These are phyloP conservation scores for Melanotaenia parkinsoni DNA, from an alignment of 2,797 vertebrate genomes.

Conservation along the genomic window DNA sequence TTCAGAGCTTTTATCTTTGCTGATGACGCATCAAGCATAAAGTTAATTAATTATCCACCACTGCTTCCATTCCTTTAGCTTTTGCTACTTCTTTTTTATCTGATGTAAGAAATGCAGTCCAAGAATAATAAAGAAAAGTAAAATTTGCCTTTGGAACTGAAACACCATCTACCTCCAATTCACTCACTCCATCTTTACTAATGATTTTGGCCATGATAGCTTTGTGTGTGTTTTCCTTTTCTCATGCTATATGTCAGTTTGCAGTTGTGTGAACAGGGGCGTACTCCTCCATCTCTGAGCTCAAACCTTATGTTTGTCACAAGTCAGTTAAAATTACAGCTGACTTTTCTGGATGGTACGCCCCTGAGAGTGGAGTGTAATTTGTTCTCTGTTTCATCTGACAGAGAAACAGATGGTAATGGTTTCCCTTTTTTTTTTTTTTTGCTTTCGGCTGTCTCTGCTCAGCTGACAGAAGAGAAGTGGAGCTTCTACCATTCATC, in stretches of 20 bases:
- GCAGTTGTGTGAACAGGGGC: slow-evolving; percentile 21
- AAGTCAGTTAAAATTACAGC: neutral
- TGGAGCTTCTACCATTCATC: slow-evolving; percentile 94
- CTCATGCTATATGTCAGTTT: slow-evolving; percentile 20
- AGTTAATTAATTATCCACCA: neutral
- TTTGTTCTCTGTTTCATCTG: slow-evolving; percentile 10
- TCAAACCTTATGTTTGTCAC: neutral
- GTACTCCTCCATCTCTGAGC: slow-evolving; percentile 31
- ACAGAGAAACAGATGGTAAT: neutral
- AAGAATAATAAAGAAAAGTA: neutral
- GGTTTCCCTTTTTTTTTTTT: neutral
- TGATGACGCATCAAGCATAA: slow-evolving; percentile 17
- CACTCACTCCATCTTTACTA: slow-evolving; percentile 7
- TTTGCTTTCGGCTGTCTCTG: neutral
- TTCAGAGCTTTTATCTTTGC: slow-evolving; percentile 9
- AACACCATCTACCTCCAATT: slow-evolving; percentile 66
- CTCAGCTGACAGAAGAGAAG: slow-evolving; percentile 91
- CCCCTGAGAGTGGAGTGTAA: slow-evolving; percentile 23
- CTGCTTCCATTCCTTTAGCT: slow-evolving; percentile 3
- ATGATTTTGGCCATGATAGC: neutral
- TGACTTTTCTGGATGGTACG: slow-evolving; percentile 33
- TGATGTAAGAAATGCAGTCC: neutral
- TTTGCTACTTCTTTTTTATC: neutral
- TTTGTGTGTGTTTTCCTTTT: neutral
- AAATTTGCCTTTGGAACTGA: slow-evolving; percentile 23